Conservation (phyloP, 2,888 invertebrate species). For the Acrobasis consociella region DNA sequence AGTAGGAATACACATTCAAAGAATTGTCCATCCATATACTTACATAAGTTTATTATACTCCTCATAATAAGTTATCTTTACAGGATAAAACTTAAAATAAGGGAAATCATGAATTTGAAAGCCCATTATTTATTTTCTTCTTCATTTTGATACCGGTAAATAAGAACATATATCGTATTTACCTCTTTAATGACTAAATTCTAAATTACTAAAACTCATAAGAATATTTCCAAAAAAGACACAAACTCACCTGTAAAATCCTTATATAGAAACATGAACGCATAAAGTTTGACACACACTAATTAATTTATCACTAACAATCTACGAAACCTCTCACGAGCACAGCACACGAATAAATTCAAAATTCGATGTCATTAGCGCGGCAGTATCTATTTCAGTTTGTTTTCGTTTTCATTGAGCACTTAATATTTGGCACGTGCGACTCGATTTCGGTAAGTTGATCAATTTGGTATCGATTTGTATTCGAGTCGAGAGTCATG, state of each 20-base stretch:
- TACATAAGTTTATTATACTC: too few species aligned
- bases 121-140: too few species aligned
- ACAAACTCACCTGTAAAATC: slow-evolving; percentile 1
- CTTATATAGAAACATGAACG: neutral
- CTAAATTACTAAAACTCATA: too few species aligned
- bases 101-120: too few species aligned
- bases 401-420: slow-evolving; percentile 29
- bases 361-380: slow-evolving; percentile 37
- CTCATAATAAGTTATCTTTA: too few species aligned
- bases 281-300: slow-evolving; percentile 28
- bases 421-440: slow-evolving; percentile 43
- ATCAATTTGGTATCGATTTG: slow-evolving; percentile 69
- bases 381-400: slow-evolving; percentile 32
- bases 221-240: too few species aligned
- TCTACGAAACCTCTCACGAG: slow-evolving; percentile 51
- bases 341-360: slow-evolving; percentile 47
- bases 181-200: too few species aligned
- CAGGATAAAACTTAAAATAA: too few species aligned
- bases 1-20: too few species aligned
- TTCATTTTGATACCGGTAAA: too few species aligned
- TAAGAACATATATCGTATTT: too few species aligned
- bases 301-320: slow-evolving; percentile 39
- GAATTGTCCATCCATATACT: too few species aligned
- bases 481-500: slow-evolving; percentile 45
- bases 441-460: slow-evolving; percentile 48